These are phyloP conservation scores for Disparrhopalites patrizii DNA, from an alignment of 2,888 invertebrate species.

Conservation along the genomic window DNA sequence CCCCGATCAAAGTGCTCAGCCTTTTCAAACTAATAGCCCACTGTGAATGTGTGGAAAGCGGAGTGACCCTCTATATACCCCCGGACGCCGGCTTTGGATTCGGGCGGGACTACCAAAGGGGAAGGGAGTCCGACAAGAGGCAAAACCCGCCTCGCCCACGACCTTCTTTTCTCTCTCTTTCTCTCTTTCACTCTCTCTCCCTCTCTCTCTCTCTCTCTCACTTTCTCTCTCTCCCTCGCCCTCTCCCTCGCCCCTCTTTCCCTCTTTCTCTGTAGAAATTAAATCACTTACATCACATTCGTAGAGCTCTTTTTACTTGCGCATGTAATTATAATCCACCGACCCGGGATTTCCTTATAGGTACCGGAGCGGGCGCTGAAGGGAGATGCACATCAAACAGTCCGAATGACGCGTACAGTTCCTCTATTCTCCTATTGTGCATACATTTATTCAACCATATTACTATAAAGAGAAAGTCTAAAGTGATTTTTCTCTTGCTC, in stretches of 20 bases:
- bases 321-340: slow-evolving; percentile 26
- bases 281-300: slow-evolving; percentile 26
- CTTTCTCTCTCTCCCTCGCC: no score
- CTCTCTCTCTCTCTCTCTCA: slow-evolving; percentile 6
- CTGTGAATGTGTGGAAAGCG: slow-evolving; percentile 16
- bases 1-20: slow-evolving; percentile 25
- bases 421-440: no score
- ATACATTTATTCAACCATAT: no score
- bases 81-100: slow-evolving; percentile 2
- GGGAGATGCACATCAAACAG: no score
- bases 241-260: background rate
- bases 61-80: slow-evolving; percentile 32
- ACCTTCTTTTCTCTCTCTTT: background rate
- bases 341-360: background rate
- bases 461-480: no score
- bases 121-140: background rate
- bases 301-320: slow-evolving; percentile 17
- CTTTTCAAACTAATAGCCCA: slow-evolving; percentile 27
- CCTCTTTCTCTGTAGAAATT: slow-evolving; percentile 18
- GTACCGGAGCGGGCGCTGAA: no score
- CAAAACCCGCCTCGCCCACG: slow-evolving; percentile 22
- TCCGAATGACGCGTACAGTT: no score
- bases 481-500: no score
- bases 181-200: background rate
- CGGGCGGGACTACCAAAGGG: slow-evolving; percentile 21